A percentile compares a stretch with the other conserved stretches of the same genome.
Conservation (phyloP, 2,888 invertebrate species). For the Dicyrtoma fusca region DNA sequence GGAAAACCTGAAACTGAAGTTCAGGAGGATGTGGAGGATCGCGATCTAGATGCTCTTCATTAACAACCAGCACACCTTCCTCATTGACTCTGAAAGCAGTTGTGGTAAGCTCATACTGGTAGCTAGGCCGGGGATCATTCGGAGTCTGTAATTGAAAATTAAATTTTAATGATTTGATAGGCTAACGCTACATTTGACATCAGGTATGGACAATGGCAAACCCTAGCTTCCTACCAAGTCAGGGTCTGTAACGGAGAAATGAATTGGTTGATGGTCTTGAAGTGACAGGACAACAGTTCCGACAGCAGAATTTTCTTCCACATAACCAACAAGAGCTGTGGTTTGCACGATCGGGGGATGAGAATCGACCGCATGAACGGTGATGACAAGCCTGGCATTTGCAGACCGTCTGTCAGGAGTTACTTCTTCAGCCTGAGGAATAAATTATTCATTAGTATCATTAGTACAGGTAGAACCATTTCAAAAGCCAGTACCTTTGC, state of each 20-base stretch:
- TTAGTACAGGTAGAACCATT: no score
- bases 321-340: slow-evolving; percentile 73
- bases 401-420: slow-evolving; percentile 78
- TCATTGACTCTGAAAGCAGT: slow-evolving; percentile 78
- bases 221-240: slow-evolving; percentile 74
- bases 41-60: slow-evolving; percentile 80
- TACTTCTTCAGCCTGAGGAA: slow-evolving; percentile 75
- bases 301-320: slow-evolving; percentile 81
- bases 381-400: slow-evolving; percentile 78
- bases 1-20: slow-evolving; percentile 75
- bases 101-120: slow-evolving; percentile 82
- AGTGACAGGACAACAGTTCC: slow-evolving; percentile 78
- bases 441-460: not conserved
- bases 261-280: slow-evolving; percentile 68
- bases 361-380: slow-evolving; percentile 82
- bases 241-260: slow-evolving; percentile 76
- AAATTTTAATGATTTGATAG: not conserved
- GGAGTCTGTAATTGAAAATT: slow-evolving; percentile 67
- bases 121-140: slow-evolving; percentile 76
- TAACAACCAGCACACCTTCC: slow-evolving; percentile 74
- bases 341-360: slow-evolving; percentile 79
- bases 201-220: no score
- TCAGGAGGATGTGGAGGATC: slow-evolving; percentile 83
- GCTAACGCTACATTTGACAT: not conserved
- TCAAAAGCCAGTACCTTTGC: no score